Evolutionary conservation across 2,113 vertebrate genomes (phyloP).

Genomic region (Nicator chloris): DNA sequence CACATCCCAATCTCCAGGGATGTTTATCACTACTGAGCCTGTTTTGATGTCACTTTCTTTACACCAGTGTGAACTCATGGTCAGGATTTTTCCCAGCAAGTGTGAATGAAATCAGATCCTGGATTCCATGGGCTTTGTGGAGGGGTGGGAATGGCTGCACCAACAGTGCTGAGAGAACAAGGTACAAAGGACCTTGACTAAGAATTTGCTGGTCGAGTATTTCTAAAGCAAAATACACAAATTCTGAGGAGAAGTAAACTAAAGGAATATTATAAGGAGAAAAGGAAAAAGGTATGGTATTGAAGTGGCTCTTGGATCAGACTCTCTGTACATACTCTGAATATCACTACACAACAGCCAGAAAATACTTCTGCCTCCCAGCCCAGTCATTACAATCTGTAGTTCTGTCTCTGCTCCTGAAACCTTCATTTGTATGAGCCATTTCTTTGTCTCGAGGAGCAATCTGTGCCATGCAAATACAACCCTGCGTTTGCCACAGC

Average conservation of each 20-base stretch:
- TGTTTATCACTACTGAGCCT: background rate
- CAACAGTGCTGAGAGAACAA: background rate
- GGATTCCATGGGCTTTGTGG: background rate
- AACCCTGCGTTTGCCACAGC: background rate
- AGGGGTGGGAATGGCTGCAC: background rate
- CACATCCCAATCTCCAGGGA: background rate
- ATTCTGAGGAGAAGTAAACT: background rate
- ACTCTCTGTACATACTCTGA: background rate
- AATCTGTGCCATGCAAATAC: background rate
- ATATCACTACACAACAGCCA: background rate
- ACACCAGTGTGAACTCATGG: background rate
- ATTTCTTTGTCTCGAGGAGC: conserved; percentile 5
- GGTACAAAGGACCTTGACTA: too few relatives aligned
- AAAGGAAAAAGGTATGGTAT: background rate
- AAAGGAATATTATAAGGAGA: background rate
- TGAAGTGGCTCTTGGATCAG: background rate
- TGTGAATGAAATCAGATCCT: background rate
- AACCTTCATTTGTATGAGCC: background rate
- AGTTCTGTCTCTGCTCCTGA: background rate
- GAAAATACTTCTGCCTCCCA: background rate
- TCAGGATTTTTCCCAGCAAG: background rate
- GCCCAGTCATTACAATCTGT: background rate
- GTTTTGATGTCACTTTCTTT: background rate
- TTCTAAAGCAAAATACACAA: background rate
- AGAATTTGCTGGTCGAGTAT: background rate